Conservation (phyloP, 2,888 invertebrate genomes). For the Aporophyla nigra region DNA sequence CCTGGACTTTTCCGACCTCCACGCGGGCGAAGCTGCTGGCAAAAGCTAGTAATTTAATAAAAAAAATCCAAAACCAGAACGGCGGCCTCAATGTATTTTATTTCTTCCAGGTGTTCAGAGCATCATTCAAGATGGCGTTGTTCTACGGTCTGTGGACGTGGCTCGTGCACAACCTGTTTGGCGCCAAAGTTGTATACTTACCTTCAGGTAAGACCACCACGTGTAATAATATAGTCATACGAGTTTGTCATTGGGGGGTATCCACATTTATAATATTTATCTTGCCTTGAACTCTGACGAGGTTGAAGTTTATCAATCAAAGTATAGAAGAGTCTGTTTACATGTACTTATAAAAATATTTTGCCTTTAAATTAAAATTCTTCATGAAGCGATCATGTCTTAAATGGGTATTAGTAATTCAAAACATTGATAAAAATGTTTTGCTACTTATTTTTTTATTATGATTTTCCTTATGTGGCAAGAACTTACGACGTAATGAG, state of each 20-base stretch:
- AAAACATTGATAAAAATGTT: constrained; percentile 23
- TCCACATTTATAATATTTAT: not conserved
- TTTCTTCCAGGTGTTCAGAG: constrained; percentile 94
- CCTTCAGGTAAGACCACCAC: constrained; percentile 93
- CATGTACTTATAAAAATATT: not conserved
- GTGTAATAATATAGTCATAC: not conserved
- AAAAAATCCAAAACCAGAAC: not conserved
- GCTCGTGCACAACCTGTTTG: constrained; percentile 98
- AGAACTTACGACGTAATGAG: not conserved
- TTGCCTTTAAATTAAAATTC: constrained; percentile 1
- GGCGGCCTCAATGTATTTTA: not conserved
- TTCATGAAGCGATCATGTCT: not conserved
- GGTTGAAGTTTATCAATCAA: constrained; percentile 12
- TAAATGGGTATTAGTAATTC: not conserved
- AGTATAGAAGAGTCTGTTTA: not conserved
- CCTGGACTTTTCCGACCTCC: no score
- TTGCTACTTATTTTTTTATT: constrained; percentile 4
- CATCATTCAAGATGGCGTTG: constrained; percentile 98
- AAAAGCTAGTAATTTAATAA: not conserved
- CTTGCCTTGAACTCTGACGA: not conserved
- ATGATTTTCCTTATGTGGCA: constrained; percentile 12
- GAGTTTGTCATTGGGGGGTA: not conserved
- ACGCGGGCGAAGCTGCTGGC: no score
- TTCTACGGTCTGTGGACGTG: constrained; percentile 99
- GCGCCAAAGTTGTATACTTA: constrained; percentile 98